phyloP scores from a whole-genome alignment of 2,888 invertebrate species.

The Drosophila limbata region DNA sequence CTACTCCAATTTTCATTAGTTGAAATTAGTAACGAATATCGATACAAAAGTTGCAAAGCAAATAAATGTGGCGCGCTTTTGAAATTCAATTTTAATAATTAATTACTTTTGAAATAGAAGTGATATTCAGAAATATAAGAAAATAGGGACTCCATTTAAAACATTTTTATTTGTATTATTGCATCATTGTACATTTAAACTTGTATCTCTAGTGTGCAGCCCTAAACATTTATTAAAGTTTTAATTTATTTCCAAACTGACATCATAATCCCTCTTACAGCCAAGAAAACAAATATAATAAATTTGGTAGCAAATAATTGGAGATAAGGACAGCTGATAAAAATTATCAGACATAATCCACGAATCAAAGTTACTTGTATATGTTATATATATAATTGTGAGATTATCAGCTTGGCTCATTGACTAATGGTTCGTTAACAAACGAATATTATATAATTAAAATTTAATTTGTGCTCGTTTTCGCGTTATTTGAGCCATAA shows the following conservation, averaged over 20 bases:
- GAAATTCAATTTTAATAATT: no score
- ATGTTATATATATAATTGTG: slow-evolving; percentile 62
- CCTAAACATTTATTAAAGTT: slow-evolving; percentile 41
- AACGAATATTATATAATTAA: slow-evolving; percentile 43
- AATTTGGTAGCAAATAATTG: slow-evolving; percentile 33
- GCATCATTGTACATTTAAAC: slow-evolving; percentile 48
- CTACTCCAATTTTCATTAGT: no score
- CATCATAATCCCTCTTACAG: slow-evolving; percentile 31
- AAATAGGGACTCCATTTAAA: not conserved
- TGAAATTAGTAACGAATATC: no score
- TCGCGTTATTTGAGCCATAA: slow-evolving; percentile 87
- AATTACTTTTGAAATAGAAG: not conserved
- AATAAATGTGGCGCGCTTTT: no score
- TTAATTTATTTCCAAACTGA: slow-evolving; percentile 52
- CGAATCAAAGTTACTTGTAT: slow-evolving; percentile 41
- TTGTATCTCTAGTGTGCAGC: slow-evolving; percentile 52
- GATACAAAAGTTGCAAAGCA: no score
- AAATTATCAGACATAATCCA: slow-evolving; percentile 38
- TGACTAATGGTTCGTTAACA: slow-evolving; percentile 64
- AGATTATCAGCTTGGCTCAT: slow-evolving; percentile 76
- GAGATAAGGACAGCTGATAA: slow-evolving; percentile 49
- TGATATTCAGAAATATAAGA: not conserved
- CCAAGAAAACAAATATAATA: slow-evolving; percentile 44
- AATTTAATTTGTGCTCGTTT: slow-evolving; percentile 67
- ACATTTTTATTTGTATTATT: slow-evolving; percentile 37